Base-by-base conservation (phyloP, 2,113 vertebrate species). In the Malurus cyaneus region DNA sequence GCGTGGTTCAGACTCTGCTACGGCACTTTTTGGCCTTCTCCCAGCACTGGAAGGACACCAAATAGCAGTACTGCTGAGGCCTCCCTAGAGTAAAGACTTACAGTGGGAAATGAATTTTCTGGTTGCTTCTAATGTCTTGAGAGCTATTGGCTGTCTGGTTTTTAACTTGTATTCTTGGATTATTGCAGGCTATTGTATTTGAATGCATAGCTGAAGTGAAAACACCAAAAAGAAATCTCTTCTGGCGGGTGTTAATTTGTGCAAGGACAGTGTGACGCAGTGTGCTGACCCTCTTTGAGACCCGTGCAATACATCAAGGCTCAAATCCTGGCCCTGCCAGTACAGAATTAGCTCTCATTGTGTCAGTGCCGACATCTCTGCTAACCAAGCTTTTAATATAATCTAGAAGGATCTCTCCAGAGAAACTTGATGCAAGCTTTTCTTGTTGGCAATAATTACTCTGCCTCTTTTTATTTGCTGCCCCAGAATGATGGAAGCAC, bases 31-130 rank as follows among this genome's bases (percentile, higher is more conserved):
- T 82, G 70, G 82, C 82, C 29, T 83, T 24, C 6, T 83, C 79
- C 54, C 79, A 88, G 31, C 21, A 17, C 59, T 94, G 92, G 82
- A 92, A 93, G 59, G 88, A 77, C 86, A 93, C 61, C 39, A 86
- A 89, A 79, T 67, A 79, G 57, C 73, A 71, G 34, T 46, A 64
- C 50, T 82, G 80, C 60, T 47, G 74, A 61, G 92, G 73, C 64
- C 76, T 94, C 76, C 64, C 92, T 32, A 34, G 81, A 92, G 79
- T 76, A 24, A 72, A 65, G 64, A 59, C 59, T 89, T 77, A 6
- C 0, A 66, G 54, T 34, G 72, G 72, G 80, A 86, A 94, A 88
- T 82, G 5, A 47, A 54, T 90, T 93, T 94, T 82, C 59, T 89
- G 17, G 16, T 82, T 62, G 46, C 20, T 86, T 84, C 62, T 65